These are phyloP conservation scores for Cettia cetti DNA, from an alignment of 2,113 vertebrate species.

Conservation along the genomic window DNA sequence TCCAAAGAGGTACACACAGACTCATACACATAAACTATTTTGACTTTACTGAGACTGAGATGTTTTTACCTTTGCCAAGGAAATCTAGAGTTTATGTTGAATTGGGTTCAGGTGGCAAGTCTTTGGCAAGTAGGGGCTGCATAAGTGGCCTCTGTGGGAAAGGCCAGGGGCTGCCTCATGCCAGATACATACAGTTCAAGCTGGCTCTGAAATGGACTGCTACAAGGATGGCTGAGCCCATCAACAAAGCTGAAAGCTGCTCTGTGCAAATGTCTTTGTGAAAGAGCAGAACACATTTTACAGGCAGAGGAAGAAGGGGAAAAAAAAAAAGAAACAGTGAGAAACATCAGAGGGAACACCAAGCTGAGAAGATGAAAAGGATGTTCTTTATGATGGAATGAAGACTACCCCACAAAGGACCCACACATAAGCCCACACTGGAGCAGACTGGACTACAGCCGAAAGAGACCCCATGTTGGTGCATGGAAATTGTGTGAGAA, in stretches of 20 bases:
- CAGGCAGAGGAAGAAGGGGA: neutral
- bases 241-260: neutral
- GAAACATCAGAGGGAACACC: neutral
- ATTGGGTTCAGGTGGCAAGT: neutral
- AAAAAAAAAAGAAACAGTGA: neutral
- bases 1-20: neutral
- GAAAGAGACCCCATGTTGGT: neutral
- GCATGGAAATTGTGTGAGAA: neutral
- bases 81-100: neutral
- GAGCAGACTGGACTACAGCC: neutral
- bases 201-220: neutral
- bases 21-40: neutral
- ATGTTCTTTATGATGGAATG: accelerated
- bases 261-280: neutral
- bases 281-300: neutral
- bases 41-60: neutral
- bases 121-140: neutral
- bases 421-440: neutral
- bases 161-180: neutral
- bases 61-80: neutral
- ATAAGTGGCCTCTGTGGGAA: neutral
- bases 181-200: neutral
- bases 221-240: neutral
- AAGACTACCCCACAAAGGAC: neutral
- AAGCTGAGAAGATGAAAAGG: neutral